phyloP scores from a whole-genome alignment of 35 echinoderm and acorn worm species.

The Holothuria glaberrima region DNA sequence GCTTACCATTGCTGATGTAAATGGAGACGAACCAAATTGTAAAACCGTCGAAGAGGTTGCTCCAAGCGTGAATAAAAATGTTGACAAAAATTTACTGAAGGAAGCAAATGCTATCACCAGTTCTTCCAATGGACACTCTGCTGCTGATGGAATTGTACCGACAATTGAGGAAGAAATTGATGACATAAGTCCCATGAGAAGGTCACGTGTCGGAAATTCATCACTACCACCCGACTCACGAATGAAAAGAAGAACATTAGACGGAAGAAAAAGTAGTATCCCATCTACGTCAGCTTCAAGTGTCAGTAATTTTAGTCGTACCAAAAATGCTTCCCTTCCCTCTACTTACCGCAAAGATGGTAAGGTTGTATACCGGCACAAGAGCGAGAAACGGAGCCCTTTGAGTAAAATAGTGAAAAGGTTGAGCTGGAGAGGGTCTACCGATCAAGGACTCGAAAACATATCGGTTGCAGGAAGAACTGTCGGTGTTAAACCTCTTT shows the following conservation, averaged over 20 bases:
- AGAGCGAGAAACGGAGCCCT: slow-evolving; percentile 11
- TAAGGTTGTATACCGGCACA: slow-evolving; percentile 7
- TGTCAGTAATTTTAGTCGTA: background rate
- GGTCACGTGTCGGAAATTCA: slow-evolving; percentile 4
- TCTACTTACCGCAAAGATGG: background rate
- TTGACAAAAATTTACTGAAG: too few relatives aligned
- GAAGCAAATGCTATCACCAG: too few relatives aligned
- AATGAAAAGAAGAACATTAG: background rate
- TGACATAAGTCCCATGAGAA: background rate
- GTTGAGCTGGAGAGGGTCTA: slow-evolving; percentile 31
- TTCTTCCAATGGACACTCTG: background rate
- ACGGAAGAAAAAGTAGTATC: background rate
- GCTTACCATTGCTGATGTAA: background rate
- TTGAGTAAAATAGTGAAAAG: slow-evolving; percentile 35
- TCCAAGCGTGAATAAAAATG: background rate
- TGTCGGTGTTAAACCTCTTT: too few relatives aligned
- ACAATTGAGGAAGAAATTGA: background rate
- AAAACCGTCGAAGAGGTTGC: background rate
- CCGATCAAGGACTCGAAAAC: background rate
- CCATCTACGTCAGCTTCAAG: background rate
- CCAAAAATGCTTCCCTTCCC: slow-evolving; percentile 45
- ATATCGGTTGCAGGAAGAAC: background rate
- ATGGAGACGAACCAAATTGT: background rate
- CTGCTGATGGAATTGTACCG: too few relatives aligned
- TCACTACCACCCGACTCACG: slow-evolving; percentile 33